A percentile compares a stretch with the other conserved stretches of the same genome.
Conservation (phyloP, 1,140 invertebrate genomes). For the Polypedilum pembai region DNA sequence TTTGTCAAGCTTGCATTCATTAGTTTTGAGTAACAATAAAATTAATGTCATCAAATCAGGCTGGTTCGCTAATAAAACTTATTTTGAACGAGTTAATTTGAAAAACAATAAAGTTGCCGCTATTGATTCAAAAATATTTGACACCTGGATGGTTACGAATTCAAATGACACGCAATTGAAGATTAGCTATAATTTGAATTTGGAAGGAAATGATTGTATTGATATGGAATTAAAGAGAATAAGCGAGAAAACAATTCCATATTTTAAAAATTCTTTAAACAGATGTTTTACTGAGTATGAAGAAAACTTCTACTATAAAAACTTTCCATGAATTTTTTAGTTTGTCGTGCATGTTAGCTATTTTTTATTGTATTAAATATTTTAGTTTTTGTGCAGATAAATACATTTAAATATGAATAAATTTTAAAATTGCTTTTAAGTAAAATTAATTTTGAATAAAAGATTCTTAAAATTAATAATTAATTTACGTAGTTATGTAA, state of each 20-base stretch:
- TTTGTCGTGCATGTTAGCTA: too few species aligned
- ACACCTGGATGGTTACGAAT: neutral
- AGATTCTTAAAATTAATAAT: too few species aligned
- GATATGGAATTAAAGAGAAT: neutral
- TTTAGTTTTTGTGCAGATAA: too few species aligned
- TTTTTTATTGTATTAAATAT: too few species aligned
- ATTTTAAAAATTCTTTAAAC: conserved; percentile 1
- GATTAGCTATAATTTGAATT: neutral
- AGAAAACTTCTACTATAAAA: neutral
- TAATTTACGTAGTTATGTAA: too few species aligned
- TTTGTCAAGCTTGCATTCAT: neutral
- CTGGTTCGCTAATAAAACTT: neutral
- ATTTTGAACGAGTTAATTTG: neutral
- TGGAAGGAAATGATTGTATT: conserved; percentile 1
- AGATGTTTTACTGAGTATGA: neutral
- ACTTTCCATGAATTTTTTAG: neutral
- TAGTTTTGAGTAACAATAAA: neutral
- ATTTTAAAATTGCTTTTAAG: too few species aligned
- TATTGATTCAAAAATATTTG: neutral
- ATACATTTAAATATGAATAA: too few species aligned
- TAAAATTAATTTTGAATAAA: too few species aligned
- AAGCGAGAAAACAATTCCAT: neutral
- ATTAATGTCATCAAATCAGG: conserved; percentile 11
- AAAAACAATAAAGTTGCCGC: neutral
- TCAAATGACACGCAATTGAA: neutral